Percentiles rank a stretch among this genome's conserved stretches.
Conservation (phyloP, 1,140 invertebrate genomes). For the Agrilus planipennis region DNA sequence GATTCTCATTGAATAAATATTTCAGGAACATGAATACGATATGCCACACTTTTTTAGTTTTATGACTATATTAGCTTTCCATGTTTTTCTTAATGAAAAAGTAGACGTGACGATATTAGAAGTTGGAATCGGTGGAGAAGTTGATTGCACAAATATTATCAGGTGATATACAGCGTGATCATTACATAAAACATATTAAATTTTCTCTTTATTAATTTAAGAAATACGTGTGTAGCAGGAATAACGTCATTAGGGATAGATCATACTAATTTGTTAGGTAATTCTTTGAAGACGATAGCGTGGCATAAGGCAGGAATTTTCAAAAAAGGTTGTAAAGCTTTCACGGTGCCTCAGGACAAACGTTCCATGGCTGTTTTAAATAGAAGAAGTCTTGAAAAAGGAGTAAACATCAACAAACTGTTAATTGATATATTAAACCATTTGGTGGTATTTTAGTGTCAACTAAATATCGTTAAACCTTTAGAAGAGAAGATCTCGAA, state of each 20-base stretch:
- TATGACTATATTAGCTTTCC: constrained; percentile 81
- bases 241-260: constrained; percentile 89
- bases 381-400: constrained; percentile 50
- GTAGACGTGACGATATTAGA: constrained; percentile 91
- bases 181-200: too few relatives aligned
- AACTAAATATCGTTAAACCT: constrained; percentile 41
- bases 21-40: too few relatives aligned
- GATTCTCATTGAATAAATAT: too few relatives aligned
- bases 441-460: constrained; percentile 39
- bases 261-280: constrained; percentile 74
- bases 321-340: constrained; percentile 63
- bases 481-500: constrained; percentile 3
- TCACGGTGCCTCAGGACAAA: constrained; percentile 55
- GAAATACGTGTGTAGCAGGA: constrained; percentile 54
- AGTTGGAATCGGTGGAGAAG: constrained; percentile 93
- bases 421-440: too few relatives aligned
- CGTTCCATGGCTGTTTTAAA: constrained; percentile 59
- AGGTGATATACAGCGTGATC: constrained; percentile 49
- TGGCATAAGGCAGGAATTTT: constrained; percentile 95
- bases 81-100: constrained; percentile 76
- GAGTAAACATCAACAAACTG: constrained; percentile 41
- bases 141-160: constrained; percentile 90
- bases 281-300: constrained; percentile 78
- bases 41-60: constrained; percentile 95
- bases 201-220: too few relatives aligned